Conservation (phyloP, 2,113 vertebrate species). For the Oreochromis spilurus region DNA sequence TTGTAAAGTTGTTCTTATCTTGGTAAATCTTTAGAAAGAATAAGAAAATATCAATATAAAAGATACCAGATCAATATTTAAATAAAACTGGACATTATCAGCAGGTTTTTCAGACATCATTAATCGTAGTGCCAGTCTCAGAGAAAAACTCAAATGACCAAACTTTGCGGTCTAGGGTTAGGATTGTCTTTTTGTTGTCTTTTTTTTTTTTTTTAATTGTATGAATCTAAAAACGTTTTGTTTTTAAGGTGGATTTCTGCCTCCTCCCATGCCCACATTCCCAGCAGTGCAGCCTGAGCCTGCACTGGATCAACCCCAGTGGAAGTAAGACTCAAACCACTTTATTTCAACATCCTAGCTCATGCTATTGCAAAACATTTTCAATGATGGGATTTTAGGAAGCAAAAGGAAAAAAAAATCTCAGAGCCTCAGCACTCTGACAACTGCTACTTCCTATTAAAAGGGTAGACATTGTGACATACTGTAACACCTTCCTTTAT, state of each 20-base stretch:
- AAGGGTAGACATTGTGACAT: neutral
- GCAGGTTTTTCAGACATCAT: neutral
- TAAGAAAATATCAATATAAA: neutral
- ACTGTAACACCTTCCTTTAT: neutral
- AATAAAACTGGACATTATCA: neutral
- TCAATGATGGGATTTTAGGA: neutral
- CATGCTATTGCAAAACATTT: neutral
- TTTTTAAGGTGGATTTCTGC: slow-evolving; percentile 64
- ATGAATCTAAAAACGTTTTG: neutral
- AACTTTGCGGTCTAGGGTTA: neutral
- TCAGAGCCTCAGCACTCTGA: neutral
- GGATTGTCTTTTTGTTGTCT: neutral
- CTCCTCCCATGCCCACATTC: slow-evolving; percentile 59
- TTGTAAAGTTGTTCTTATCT: neutral
- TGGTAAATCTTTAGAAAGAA: neutral
- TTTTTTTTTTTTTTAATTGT: neutral
- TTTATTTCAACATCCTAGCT: neutral
- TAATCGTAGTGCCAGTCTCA: neutral
- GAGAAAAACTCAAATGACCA: neutral
- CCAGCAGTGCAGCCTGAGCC: slow-evolving; percentile 51
- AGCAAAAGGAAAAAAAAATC: neutral
- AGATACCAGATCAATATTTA: neutral
- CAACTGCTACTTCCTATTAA: neutral
- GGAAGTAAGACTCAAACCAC: slow-evolving; percentile 57
- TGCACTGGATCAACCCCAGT: slow-evolving; percentile 37